Conservation (phyloP, 2,888 invertebrate species). For the Euplagia quadripunctaria region DNA sequence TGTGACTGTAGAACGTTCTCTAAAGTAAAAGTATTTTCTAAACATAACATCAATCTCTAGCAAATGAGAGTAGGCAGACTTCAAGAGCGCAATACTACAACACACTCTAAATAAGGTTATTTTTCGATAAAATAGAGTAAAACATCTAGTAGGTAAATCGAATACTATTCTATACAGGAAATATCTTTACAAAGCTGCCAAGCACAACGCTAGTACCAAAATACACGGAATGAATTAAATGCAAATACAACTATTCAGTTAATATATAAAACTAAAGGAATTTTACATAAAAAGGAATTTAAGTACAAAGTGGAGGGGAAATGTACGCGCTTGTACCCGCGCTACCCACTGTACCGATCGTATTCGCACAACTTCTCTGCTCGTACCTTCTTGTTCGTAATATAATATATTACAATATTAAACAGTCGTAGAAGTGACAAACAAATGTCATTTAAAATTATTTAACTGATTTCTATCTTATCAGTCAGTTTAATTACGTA, state of each 20-base stretch:
- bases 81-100: neutral
- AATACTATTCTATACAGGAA: constrained; percentile 30
- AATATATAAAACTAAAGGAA: constrained; percentile 7
- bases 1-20: too few relatives aligned
- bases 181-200: constrained; percentile 56
- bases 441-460: neutral
- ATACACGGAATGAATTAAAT: constrained; percentile 56
- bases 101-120: too few relatives aligned
- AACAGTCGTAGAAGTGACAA: neutral
- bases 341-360: constrained; percentile 47
- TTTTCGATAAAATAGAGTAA: too few relatives aligned
- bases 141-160: neutral
- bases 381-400: constrained; percentile 25
- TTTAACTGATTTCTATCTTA: neutral
- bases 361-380: constrained; percentile 30
- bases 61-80: neutral
- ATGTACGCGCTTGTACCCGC: constrained; percentile 21
- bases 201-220: constrained; percentile 53
- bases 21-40: neutral
- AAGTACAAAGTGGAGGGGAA: constrained; percentile 13
- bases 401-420: constrained; percentile 15
- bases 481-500: neutral
- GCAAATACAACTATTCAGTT: constrained; percentile 41
- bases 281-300: constrained; percentile 10
- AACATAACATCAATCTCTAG: neutral